phyloP scores from a whole-genome alignment of 2,888 invertebrate genomes.

The Bombyx huttoni region DNA sequence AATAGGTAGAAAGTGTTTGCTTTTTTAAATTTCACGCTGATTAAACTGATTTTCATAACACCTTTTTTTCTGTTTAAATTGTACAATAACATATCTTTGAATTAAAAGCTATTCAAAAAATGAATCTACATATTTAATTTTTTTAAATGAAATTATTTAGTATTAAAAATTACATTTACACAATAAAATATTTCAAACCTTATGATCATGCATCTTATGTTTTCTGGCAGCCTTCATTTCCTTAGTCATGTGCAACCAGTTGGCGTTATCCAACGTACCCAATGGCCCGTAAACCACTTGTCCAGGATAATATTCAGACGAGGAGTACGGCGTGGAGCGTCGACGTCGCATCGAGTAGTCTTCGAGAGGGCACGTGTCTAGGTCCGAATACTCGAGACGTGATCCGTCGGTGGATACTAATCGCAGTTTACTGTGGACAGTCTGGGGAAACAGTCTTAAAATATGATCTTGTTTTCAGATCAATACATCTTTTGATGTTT shows the following conservation, averaged over 20 bases:
- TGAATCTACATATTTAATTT: too few species aligned
- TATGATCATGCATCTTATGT: constrained; percentile 71
- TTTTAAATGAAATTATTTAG: too few species aligned
- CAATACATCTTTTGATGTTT: too few species aligned
- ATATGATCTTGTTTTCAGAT: neutral
- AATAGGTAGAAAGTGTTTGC: too few species aligned
- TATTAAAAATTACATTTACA: too few species aligned
- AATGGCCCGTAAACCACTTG: constrained; percentile 80
- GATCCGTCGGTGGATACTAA: constrained; percentile 78
- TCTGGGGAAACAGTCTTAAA: constrained; percentile 24
- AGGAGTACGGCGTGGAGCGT: constrained; percentile 58
- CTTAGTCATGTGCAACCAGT: constrained; percentile 85
- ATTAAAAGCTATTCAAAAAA: too few species aligned
- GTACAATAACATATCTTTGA: too few species aligned
- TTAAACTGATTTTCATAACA: too few species aligned
- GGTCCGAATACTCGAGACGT: constrained; percentile 75
- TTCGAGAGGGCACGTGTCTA: constrained; percentile 78
- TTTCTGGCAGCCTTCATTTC: constrained; percentile 77
- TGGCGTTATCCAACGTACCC: constrained; percentile 81
- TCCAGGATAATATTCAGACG: constrained; percentile 62
- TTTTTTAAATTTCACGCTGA: too few species aligned
- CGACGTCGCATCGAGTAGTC: constrained; percentile 80
- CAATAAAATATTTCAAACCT: constrained; percentile 30
- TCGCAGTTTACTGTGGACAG: constrained; percentile 77
- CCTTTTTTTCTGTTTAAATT: too few species aligned